phyloP scores from a whole-genome alignment of 1,140 invertebrate genomes.

The Pissodes strobi region DNA sequence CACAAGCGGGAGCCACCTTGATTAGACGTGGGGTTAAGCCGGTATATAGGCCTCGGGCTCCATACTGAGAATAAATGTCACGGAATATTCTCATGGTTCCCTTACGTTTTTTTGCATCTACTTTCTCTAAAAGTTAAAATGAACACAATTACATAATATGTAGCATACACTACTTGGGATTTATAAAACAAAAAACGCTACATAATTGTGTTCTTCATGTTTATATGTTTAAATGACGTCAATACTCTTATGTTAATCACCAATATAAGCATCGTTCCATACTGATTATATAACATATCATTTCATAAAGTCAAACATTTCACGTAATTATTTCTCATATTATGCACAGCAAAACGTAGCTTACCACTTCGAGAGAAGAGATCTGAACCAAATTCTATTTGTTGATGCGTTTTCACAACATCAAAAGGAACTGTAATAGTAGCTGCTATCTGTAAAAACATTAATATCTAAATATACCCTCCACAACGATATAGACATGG shows the following conservation, averaged over 20 bases:
- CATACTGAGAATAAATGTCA: constrained; percentile 72
- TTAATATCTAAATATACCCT: constrained; percentile 38
- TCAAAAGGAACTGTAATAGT: constrained; percentile 94
- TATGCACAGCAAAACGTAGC: neutral
- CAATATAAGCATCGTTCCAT: too few species aligned
- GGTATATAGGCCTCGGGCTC: constrained; percentile 74
- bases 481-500: too few species aligned
- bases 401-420: constrained; percentile 96
- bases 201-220: too few species aligned
- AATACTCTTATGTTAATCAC: too few species aligned
- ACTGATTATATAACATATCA: too few species aligned
- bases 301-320: too few species aligned
- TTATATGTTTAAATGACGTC: too few species aligned
- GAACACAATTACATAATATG: too few species aligned
- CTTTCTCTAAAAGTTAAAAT: constrained; percentile 18
- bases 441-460: constrained; percentile 80
- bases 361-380: constrained; percentile 37
- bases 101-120: constrained; percentile 51
- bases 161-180: too few species aligned
- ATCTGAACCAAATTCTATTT: constrained; percentile 87
- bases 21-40: constrained; percentile 85
- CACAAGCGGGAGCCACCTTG: constrained; percentile 95
- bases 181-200: neutral
- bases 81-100: constrained; percentile 59
- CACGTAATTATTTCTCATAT: too few species aligned